Base-by-base conservation (phyloP, 1,140 invertebrate species). In the Drusus annulatus region DNA sequence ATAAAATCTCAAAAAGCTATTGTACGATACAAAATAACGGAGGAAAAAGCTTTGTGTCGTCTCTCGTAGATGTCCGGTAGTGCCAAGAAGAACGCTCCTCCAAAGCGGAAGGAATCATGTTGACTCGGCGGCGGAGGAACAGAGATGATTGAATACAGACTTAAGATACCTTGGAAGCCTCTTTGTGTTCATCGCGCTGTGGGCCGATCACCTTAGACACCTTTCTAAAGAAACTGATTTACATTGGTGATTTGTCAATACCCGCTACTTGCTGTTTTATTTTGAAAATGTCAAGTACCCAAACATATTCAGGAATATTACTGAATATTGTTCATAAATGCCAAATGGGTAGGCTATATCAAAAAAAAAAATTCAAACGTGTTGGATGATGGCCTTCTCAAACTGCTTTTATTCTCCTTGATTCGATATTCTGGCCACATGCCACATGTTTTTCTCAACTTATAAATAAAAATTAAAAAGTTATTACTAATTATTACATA, bases 21-120 rank as follows among this genome's bases (percentile, higher is more conserved):
- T 79, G 73, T 71, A 51, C 65, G 19, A 58, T 54, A 77, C 76
- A 65, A 63, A 75, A 78, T 78, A 81, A 81, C 69, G 69, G 60
- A 81, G 52, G 17, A 78, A 58, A 16, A 51, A 28, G 25, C 68
- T 74, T 81, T 81, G 56, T 81, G 51, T 79, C 17, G 62, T 73
- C 63, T 51, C 65, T 62, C 76, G 13, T n/a, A 51, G 78, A 56
- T 78, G 16, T 71, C 62, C 76, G 76, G 77, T 79, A 79, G 78
- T 74, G 51, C 71, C 74, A 73, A 54, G 68, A 77, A 60, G 69
- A 74, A 77, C 65, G 31, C 58, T 71, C 62, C 52, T 69, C 17
- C 65, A 28, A 75, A 74, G 80, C 80, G 80, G 77, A 75, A 81
- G 71, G 28, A 81, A 81, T 81, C 45, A 68, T 75, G 75, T 75